Percentiles rank a stretch among this genome's conserved stretches.
Evolutionary conservation across 1,140 invertebrate species (phyloP).

Genomic region (Drosophila trapezifrons): DNA sequence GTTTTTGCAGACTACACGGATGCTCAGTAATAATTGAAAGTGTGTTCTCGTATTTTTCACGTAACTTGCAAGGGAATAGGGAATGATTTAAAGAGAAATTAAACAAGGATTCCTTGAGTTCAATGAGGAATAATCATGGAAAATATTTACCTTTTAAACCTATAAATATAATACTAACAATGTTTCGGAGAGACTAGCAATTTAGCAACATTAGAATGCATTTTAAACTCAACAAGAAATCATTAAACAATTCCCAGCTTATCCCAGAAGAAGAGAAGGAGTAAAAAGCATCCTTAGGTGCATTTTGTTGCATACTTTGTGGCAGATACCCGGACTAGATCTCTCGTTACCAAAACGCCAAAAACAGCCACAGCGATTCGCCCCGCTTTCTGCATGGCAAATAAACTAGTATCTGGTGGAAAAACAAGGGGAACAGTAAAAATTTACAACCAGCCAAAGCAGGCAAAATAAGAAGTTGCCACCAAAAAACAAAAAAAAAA

Average conservation of each 20-base stretch:
- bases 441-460: constrained; percentile 74
- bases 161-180: neutral
- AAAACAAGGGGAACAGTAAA: constrained; percentile 78
- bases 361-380: constrained; percentile 17
- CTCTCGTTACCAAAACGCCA: constrained; percentile 23
- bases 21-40: constrained; percentile 4
- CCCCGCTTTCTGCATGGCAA: constrained; percentile 36
- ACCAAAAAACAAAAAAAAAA: constrained; percentile 4
- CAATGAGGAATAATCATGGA: too few relatives aligned
- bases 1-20: neutral
- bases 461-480: constrained; percentile 34
- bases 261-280: neutral
- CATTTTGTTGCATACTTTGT: constrained; percentile 39
- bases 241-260: neutral
- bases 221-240: neutral
- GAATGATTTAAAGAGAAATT: too few relatives aligned
- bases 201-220: neutral
- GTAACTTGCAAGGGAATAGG: neutral
- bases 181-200: neutral
- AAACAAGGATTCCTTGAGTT: too few relatives aligned
- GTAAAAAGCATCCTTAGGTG: constrained; percentile 18
- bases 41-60: too few relatives aligned
- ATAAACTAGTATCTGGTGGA: constrained; percentile 72
- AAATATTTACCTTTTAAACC: too few relatives aligned
- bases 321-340: constrained; percentile 25